Evolutionary conservation across 2,797 vertebrate genomes (phyloP), one percentile per base, ranked within the genome.

Genomic region (Podargus strigoides): DNA sequence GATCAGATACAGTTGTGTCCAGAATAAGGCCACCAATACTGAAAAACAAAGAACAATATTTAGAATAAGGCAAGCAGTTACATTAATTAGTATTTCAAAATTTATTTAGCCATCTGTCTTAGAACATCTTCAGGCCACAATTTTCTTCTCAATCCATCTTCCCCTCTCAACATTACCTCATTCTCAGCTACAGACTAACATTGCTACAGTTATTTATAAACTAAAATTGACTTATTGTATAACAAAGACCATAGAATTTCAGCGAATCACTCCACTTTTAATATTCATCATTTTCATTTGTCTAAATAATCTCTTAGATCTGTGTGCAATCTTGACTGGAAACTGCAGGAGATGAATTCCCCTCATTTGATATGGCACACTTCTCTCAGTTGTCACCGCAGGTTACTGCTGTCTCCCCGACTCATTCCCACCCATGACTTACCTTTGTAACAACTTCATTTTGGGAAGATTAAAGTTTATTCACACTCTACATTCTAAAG

Each of bases 1-100:
- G 99, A 95, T 99, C 98, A 14, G 99, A 99, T 96, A 99, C 98
- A 3, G 99, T 99, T 97, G 99, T 99, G 97, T 99, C 99, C 98
- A 99, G 97, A 98, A 99, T 99, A 97, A 99, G 99, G 85, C 99
- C 99, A 94, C 99, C 99, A 76, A 99, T 99, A 97, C 99, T 99
- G 98, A 91, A 92, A 97, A 95, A 69, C 8, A 94, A 95, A 96
- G 87, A 27, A 64, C 22, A 78, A 27, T 24, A 79, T 53, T 96
- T 80, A 95, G 52, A 79, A 87, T 34, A 85, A 60, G 42, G 63
- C 20, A 49, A 74, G 16, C 7, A 75, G 49, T 28, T 36, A 30
- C 23, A 68, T 20, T 76, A 77, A 56, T 50, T 2, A 47, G 32
- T 22, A 59, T 46, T 75, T 73, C 0, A 64, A 92, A 59, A 56